Percentiles rank a stretch among this genome's conserved stretches.
These are phyloP conservation scores for Corythucha ciliata DNA, from an alignment of 2,888 invertebrate species.

Conservation along the genomic window DNA sequence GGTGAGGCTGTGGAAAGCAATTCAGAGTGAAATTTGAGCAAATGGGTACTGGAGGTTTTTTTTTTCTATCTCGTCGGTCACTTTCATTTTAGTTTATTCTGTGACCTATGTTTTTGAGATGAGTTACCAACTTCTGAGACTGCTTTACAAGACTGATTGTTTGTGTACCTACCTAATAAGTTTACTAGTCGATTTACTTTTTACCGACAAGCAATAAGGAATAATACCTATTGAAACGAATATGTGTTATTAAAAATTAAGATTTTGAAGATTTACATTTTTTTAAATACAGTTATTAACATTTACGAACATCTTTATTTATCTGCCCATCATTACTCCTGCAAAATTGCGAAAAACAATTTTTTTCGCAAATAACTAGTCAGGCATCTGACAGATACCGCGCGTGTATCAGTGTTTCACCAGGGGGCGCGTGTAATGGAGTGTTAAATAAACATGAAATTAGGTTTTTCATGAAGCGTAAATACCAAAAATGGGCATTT, in stretches of 20 bases:
- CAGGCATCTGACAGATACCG: slow-evolving; percentile 9
- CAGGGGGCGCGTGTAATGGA: slow-evolving; percentile 11
- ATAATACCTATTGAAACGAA: background rate
- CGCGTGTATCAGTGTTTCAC: slow-evolving; percentile 7
- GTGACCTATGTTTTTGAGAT: too few species aligned
- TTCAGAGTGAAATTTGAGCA: slow-evolving; percentile 20
- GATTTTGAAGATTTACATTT: slow-evolving; percentile 12
- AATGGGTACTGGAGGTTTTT: slow-evolving; percentile 7
- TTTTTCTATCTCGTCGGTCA: slow-evolving; percentile 12
- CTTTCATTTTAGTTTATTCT: too few species aligned
- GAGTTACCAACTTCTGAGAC: slow-evolving; percentile 7
- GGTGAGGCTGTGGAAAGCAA: slow-evolving; percentile 13
- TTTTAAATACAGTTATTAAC: slow-evolving; percentile 13
- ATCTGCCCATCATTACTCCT: slow-evolving; percentile 9
- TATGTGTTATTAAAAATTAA: slow-evolving; percentile 9
- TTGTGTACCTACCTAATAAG: background rate
- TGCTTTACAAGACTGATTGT: slow-evolving; percentile 3
- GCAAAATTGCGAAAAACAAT: slow-evolving; percentile 8
- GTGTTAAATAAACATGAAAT: too few species aligned
- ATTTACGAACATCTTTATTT: slow-evolving; percentile 13
- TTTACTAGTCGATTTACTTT: background rate
- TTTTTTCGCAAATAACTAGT: slow-evolving; percentile 3
- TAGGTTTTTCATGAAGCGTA: too few species aligned
- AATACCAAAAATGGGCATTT: too few species aligned
- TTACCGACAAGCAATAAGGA: background rate